phyloP scores from a whole-genome alignment of 1,140 invertebrate genomes.

The Achatina immaculata region DNA sequence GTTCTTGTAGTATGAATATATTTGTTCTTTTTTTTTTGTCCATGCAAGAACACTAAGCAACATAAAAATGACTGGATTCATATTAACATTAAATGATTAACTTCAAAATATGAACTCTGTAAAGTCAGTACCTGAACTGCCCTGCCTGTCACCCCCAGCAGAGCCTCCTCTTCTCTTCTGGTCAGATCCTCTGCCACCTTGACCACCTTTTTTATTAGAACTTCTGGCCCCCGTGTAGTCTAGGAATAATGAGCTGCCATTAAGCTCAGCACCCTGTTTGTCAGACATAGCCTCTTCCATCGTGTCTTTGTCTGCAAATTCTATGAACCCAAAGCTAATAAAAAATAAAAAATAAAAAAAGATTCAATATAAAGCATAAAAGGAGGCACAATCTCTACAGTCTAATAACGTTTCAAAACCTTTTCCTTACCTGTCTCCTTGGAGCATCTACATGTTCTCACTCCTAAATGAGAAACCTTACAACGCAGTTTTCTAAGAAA shows the following conservation, averaged over 20 bases:
- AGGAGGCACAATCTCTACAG: no score
- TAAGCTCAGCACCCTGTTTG: constrained; percentile 59
- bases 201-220: constrained; percentile 40
- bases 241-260: constrained; percentile 58
- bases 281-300: constrained; percentile 54
- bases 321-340: constrained; percentile 63
- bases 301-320: constrained; percentile 54
- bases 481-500: no score
- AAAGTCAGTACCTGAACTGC: background rate
- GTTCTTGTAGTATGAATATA: no score
- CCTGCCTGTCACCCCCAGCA: constrained; percentile 1
- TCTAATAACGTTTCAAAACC: no score
- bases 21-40: no score
- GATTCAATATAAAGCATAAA: background rate
- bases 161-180: constrained; percentile 21
- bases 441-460: no score
- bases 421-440: no score
- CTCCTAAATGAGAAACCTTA: no score
- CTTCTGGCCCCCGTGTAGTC: constrained; percentile 51
- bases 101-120: no score
- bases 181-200: constrained; percentile 31
- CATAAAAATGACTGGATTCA: no score
- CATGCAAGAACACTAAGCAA: no score
- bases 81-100: no score
- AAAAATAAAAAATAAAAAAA: constrained; percentile 17